Conservation (phyloP, 2,797 vertebrate genomes). For the Pelochelys cantorii region DNA sequence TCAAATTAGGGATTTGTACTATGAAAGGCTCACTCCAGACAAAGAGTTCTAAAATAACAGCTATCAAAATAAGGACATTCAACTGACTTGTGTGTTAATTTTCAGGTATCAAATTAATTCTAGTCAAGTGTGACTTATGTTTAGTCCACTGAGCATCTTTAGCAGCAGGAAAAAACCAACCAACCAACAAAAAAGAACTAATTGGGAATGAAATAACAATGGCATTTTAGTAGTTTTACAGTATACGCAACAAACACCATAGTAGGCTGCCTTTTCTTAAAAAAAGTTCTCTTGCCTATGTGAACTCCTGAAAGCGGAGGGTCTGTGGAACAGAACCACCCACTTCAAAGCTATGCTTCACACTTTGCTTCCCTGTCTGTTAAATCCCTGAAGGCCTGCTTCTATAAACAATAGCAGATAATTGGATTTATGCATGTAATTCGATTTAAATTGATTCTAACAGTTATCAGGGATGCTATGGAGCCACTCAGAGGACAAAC, state of each 20-base stretch:
- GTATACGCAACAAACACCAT: background rate
- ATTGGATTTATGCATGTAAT: conserved; percentile 68
- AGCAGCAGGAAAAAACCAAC: background rate
- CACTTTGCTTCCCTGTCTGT: conserved; percentile 56
- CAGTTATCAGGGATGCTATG: conserved; percentile 3
- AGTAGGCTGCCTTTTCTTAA: background rate
- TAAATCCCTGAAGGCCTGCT: conserved; percentile 45
- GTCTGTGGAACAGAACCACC: conserved; percentile 30
- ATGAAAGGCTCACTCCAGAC: background rate
- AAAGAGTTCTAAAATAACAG: background rate
- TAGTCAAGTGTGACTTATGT: background rate
- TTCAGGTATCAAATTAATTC: conserved; percentile 3
- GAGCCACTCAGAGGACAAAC: background rate
- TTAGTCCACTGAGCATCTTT: background rate
- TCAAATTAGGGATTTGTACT: background rate
- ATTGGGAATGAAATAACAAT: background rate
- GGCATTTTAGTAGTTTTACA: conserved; percentile 3
- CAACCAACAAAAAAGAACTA: background rate
- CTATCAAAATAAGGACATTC: background rate
- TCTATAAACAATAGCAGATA: conserved; percentile 63
- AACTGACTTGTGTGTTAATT: background rate
- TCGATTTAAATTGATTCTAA: conserved; percentile 69
- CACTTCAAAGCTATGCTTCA: conserved; percentile 53
- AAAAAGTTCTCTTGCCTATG: conserved; percentile 13
- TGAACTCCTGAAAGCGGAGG: conserved; percentile 42